Percentiles rank a stretch among this genome's conserved stretches.
phyloP scores from a whole-genome alignment of 2,797 vertebrate species.

The Psittacula echo region DNA sequence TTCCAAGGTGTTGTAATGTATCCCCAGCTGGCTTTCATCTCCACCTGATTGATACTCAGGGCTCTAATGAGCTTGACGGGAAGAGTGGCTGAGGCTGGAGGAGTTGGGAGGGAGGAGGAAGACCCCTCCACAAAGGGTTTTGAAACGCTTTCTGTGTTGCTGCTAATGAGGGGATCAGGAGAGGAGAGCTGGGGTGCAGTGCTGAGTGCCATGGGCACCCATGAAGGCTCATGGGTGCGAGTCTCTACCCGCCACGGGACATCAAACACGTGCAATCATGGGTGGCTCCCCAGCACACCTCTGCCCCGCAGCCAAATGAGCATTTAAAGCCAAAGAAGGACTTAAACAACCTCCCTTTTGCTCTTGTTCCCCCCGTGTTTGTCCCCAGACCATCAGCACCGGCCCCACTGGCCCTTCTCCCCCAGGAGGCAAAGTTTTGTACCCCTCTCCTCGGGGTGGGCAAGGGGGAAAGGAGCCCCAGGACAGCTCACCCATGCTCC shows the following conservation, averaged over 20 bases:
- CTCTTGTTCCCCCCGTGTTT: no score
- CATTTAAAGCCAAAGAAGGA: neutral
- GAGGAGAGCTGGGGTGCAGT: neutral
- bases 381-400: neutral
- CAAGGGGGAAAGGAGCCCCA: neutral
- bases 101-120: neutral
- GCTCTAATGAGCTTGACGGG: conserved; percentile 73
- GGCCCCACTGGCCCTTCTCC: neutral
- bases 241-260: fast-evolving
- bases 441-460: no score
- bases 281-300: neutral
- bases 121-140: conserved; percentile 27
- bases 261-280: fast-evolving
- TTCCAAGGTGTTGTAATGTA: conserved; percentile 70
- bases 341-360: fast-evolving
- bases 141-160: conserved; percentile 22
- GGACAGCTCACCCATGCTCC: neutral
- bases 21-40: conserved; percentile 74
- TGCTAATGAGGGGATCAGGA: conserved; percentile 54
- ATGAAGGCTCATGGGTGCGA: fast-evolving
- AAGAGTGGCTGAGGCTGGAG: conserved; percentile 29
- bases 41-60: conserved; percentile 65
- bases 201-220: fast-evolving
- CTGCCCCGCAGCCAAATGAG: neutral
- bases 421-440: neutral